These are phyloP conservation scores for Colletes collaris DNA, from an alignment of 2,888 invertebrate genomes.

Conservation along the genomic window DNA sequence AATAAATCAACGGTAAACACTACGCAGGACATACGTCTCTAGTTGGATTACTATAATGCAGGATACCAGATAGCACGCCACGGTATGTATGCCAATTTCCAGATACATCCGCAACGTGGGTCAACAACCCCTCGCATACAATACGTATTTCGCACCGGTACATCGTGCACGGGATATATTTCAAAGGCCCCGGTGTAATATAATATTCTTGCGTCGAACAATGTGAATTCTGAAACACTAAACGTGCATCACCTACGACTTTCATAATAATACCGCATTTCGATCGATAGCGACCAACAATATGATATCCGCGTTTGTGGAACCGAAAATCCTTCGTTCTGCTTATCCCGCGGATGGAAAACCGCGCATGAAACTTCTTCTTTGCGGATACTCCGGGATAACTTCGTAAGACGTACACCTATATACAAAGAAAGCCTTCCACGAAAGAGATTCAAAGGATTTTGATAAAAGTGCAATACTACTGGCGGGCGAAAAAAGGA, in stretches of 20 bases:
- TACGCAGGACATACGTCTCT: constrained; percentile 7
- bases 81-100: constrained; percentile 34
- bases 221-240: constrained; percentile 2
- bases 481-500: too few relatives aligned
- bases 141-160: constrained; percentile 27
- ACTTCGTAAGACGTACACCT: too few relatives aligned
- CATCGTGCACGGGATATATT: constrained; percentile 2
- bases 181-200: constrained; percentile 9
- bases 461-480: too few relatives aligned
- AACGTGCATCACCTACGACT: background rate
- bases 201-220: constrained; percentile 15
- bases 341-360: too few relatives aligned
- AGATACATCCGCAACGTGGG: constrained; percentile 29
- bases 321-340: too few relatives aligned
- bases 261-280: background rate
- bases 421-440: too few relatives aligned
- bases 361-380: too few relatives aligned
- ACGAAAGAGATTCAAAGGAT: too few relatives aligned
- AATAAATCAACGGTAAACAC: constrained; percentile 16
- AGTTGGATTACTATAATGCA: constrained; percentile 25
- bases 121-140: constrained; percentile 18
- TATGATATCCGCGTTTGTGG: too few relatives aligned
- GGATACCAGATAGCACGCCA: constrained; percentile 19
- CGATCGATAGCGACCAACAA: background rate
- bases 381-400: too few relatives aligned